phyloP scores from a whole-genome alignment of 1,140 invertebrate species.

The Ceratosolen solmsi region DNA sequence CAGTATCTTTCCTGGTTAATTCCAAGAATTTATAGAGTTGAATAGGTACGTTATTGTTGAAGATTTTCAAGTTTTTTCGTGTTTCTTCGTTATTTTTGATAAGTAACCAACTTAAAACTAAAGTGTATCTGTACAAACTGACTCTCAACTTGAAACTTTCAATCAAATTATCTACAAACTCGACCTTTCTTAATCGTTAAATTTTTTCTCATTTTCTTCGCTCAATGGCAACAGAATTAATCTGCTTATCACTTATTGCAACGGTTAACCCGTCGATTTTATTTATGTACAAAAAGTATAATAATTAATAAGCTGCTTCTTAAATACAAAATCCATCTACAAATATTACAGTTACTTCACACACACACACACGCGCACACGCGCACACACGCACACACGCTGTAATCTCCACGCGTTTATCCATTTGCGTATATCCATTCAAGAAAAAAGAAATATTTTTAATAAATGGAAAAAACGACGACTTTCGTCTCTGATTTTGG shows the following conservation, averaged over 20 bases:
- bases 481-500: conserved; percentile 19
- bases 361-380: not conserved
- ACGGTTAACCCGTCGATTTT: conserved; percentile 35
- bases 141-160: conserved; percentile 36
- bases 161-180: conserved; percentile 45
- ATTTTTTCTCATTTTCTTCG: conserved; percentile 19
- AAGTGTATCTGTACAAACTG: conserved; percentile 45
- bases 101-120: conserved; percentile 31
- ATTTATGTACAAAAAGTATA: conserved; percentile 50
- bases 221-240: conserved; percentile 46
- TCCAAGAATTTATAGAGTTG: conserved; percentile 26
- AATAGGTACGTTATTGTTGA: conserved; percentile 30
- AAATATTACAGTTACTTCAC: conserved; percentile 42
- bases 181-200: conserved; percentile 22
- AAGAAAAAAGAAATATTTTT: conserved; percentile 15
- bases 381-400: not conserved
- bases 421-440: conserved; percentile 4
- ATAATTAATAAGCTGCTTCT: conserved; percentile 45
- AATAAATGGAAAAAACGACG: not conserved
- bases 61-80: conserved; percentile 14
- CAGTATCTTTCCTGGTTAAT: conserved; percentile 26
- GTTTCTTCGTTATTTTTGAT: conserved; percentile 27
- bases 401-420: not conserved
- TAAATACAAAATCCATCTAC: conserved; percentile 48
- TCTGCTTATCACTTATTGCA: conserved; percentile 47